Conservation (phyloP, 2,113 vertebrate genomes). For the Gobius niger region DNA sequence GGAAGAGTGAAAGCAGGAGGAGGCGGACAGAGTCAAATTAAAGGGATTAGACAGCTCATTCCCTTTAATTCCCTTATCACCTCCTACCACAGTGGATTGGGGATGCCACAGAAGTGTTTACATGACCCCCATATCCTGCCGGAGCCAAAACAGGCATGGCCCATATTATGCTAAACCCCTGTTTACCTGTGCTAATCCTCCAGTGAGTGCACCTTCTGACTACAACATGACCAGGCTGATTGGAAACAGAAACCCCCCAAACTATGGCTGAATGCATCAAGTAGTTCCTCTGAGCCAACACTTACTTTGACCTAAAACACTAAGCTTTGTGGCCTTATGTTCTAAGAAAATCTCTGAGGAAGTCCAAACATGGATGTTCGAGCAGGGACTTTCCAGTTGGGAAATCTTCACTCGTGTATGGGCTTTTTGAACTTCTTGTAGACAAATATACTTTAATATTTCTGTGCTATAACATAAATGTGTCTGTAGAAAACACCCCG, state of each 20-base stretch:
- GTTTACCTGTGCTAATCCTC: slow-evolving; percentile 67
- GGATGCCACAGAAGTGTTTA: slow-evolving; percentile 61
- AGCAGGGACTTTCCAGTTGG: background rate
- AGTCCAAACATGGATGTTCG: background rate
- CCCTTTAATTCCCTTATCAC: slow-evolving; percentile 71
- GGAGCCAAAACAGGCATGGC: slow-evolving; percentile 61
- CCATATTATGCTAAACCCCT: slow-evolving; percentile 66
- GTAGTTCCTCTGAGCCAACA: background rate
- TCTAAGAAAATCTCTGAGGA: background rate
- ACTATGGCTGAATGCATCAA: background rate
- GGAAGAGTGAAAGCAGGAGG: slow-evolving; percentile 27
- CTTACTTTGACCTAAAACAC: background rate
- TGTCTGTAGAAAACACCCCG: no score
- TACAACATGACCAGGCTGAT: slow-evolving; percentile 13
- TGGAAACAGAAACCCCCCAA: background rate
- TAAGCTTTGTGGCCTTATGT: background rate
- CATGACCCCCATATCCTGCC: slow-evolving; percentile 60
- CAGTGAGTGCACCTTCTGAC: slow-evolving; percentile 31
- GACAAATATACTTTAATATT: no score
- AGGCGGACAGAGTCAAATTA: slow-evolving; percentile 65
- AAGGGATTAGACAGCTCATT: slow-evolving; percentile 72
- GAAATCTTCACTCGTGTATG: no score
- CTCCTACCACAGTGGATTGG: slow-evolving; percentile 66
- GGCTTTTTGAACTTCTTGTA: no score
- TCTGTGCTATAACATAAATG: no score